Conservation (phyloP, 2,888 invertebrate genomes). For the Pseudanteris insignis region DNA sequence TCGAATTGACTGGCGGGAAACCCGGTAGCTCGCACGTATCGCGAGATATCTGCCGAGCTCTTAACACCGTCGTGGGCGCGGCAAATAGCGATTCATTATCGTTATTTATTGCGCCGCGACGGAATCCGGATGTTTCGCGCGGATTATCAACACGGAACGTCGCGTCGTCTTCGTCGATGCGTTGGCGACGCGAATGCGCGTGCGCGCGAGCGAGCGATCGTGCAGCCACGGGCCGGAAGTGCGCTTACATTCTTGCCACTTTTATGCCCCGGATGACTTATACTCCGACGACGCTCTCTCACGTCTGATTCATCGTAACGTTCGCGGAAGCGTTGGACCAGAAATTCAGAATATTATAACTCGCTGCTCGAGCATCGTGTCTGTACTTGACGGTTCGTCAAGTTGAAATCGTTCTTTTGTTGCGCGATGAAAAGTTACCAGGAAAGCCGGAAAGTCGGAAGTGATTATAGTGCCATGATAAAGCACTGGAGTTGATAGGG, state of each 20-base stretch:
- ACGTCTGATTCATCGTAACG: slow-evolving; percentile 14
- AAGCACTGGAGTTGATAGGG: too few relatives aligned
- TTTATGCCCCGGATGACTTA: too few relatives aligned
- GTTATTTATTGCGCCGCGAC: slow-evolving; percentile 40
- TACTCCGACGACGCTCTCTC: slow-evolving; percentile 3
- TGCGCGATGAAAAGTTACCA: too few relatives aligned
- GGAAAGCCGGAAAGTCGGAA: too few relatives aligned
- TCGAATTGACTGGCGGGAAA: slow-evolving; percentile 25
- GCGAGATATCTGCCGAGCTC: slow-evolving; percentile 31
- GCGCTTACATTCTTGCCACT: slow-evolving; percentile 1
- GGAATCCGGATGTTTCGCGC: slow-evolving; percentile 46
- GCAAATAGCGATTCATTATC: slow-evolving; percentile 48
- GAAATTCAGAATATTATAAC: too few relatives aligned
- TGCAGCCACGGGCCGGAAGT: too few relatives aligned
- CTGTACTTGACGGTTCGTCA: too few relatives aligned
- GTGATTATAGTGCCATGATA: too few relatives aligned
- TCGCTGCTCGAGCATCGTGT: too few relatives aligned
- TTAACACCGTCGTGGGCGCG: slow-evolving; percentile 47
- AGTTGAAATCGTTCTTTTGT: too few relatives aligned
- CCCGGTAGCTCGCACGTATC: slow-evolving; percentile 42
- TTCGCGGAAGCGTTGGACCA: slow-evolving; percentile 15
- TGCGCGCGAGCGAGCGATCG: too few relatives aligned
- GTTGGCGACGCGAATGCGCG: too few relatives aligned
- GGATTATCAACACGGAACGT: slow-evolving; percentile 20
- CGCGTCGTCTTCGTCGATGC: slow-evolving; percentile 1